Evolutionary conservation across 1,140 invertebrate genomes (phyloP), one percentile per base, ranked within the genome.

Genomic region (Arctopsyche grandis): DNA sequence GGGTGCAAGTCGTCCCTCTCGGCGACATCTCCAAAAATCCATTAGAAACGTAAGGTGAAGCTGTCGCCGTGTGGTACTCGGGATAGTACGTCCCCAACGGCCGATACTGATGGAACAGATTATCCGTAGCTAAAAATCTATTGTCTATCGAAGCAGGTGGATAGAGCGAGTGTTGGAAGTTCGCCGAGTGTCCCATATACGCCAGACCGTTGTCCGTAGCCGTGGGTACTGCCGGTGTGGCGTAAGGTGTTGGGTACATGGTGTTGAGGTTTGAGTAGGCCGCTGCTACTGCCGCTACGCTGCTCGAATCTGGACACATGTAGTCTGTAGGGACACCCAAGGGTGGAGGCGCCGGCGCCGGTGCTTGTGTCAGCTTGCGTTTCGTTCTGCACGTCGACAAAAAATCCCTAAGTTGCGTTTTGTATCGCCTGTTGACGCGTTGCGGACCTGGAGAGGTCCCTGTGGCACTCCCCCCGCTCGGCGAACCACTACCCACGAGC

Each of bases 331-430:
- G 85, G 29, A 86, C 83, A 0, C 85, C 83, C 79, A 88, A 82
- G 80, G 89, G 43, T 85, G 85, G 80, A 87, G 81, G 0, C 83
- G 81, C 69, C 80, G 87, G 89, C 78, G 85, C 86, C 21, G 86
- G 87, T 0, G 86, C 88, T 10, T 85, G 88, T 14, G 93, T 90
- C 24, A 94, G 88, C 89, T 97, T 96, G 84, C 96, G 91, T 86
- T 98, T 98, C 77, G 94, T 95, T 74, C 96, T 91, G 85, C 96
- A 97, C 0, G 95, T 97, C 5, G 96, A 97, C 5, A 98, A 88
- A 85, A 98, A 97, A 87, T 98, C 97, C 38, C 96, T 89, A 4
- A 97, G 89, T 86, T 98, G 96, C 5, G 96, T 97, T 86, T 98
- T 98, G 86, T 97, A 97, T 82, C 97, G 90, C 26, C 95, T 91